A percentile compares a stretch with the other conserved stretches of the same genome.
These are phyloP conservation scores for Ctenosaura bakeri DNA, from an alignment of 2,797 vertebrate species.

Conservation along the genomic window DNA sequence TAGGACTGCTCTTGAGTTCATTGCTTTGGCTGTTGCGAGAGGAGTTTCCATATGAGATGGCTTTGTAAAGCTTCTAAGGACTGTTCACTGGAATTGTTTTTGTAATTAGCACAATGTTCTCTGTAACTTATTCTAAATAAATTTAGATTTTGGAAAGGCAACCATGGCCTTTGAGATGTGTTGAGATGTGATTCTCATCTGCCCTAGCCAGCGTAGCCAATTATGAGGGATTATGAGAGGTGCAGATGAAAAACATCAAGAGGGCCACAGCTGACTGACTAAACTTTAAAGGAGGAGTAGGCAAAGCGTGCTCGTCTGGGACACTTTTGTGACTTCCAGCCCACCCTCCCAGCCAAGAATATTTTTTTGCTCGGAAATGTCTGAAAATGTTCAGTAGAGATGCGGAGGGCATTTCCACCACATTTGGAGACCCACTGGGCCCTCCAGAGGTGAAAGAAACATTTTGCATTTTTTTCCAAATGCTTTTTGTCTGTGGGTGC, in stretches of 20 bases:
- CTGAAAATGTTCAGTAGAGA: too few species aligned
- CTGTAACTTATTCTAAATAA: not conserved
- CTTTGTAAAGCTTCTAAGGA: not conserved
- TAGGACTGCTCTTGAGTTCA: not conserved
- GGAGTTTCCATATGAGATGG: not conserved
- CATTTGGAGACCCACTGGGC: too few species aligned
- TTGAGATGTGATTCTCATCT: not conserved
- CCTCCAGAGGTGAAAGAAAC: too few species aligned
- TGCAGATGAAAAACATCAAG: not conserved
- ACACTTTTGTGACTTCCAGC: too few species aligned
- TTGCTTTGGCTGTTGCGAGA: not conserved
- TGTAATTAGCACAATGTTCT: not conserved
- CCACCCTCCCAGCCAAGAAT: too few species aligned
- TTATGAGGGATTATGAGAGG: not conserved
- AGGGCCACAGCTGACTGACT: not conserved
- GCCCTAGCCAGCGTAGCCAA: not conserved
- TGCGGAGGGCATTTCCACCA: too few species aligned
- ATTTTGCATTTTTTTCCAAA: too few species aligned
- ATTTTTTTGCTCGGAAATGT: too few species aligned
- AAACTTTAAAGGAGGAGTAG: too few species aligned
- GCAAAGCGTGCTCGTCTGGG: too few species aligned
- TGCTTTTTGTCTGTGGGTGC: too few species aligned
- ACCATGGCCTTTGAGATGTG: not conserved
- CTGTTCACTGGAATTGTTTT: not conserved
- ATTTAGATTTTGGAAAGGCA: conserved; percentile 1